Base-by-base conservation (phyloP, 2,888 invertebrate genomes). In the Erebia epiphron region DNA sequence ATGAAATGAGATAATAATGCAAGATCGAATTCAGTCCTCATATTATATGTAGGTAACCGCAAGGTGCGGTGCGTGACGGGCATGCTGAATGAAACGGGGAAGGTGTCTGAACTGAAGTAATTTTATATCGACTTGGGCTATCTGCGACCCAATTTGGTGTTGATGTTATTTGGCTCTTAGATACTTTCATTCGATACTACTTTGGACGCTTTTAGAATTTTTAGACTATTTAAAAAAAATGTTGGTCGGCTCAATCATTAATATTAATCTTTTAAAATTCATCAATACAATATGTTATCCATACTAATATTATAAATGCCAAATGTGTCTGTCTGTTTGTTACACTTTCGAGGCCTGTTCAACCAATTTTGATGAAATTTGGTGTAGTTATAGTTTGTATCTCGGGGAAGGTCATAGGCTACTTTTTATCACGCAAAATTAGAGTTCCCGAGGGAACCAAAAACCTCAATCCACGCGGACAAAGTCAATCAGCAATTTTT, bases 1-100 rank as follows among this genome's bases (percentile, higher is more conserved):
- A 77, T 80, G 80, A 82, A 81, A 79, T 83, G 82, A 83, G 82
- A 83, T 84, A 84, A 84, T 85, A 84, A 81, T 77, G 74, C 50
- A 83, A 82, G 78, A 75, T 63, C 43, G 66, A 70, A 68, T 78
- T 75, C 78, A 75, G 78, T 75, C 76, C 78, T 78, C 77, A 77
- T 77, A 78, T 76, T 46, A 52, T 64, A 18, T 64, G 64, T 50
- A 78, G 75, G 76, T 75, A 77, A 74, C 76, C 77, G 63, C 75
- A 68, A 77, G 77, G 77, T 76, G 76, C 70, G 60, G 10, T 54
- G 76, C 80, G 80, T 79, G 80, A 78, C 75, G 57, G 69, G 11
- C 50, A 49, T 69, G 70, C 72, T 73, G 62, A 67, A 43, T 9
- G 49, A 41, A 26, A 54, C 49, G 58, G 64, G 26, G 43, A 43